Percentiles rank a stretch among this genome's conserved stretches.
Conservation (phyloP, 64 coral and sea anemone genomes). For the Dendrophyllia cribrosa region DNA sequence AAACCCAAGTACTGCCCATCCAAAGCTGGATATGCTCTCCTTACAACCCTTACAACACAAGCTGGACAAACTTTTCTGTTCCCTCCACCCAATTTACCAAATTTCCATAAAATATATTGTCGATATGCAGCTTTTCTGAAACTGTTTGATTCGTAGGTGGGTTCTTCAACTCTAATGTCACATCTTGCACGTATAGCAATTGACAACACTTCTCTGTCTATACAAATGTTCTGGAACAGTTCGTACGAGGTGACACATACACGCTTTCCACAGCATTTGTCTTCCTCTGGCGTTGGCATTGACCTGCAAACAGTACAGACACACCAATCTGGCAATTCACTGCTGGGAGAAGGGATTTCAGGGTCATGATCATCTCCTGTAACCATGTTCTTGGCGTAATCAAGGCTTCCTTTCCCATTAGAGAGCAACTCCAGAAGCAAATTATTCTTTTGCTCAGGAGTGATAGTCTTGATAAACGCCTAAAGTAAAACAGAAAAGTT, state of each 20-base stretch:
- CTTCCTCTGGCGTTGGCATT: not conserved
- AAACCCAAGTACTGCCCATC: too few relatives aligned
- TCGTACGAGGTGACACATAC: not conserved
- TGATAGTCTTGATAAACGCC: not conserved
- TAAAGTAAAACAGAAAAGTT: not conserved
- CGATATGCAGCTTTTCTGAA: slow-evolving; percentile 41
- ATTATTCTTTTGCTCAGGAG: not conserved
- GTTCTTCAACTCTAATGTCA: slow-evolving; percentile 11
- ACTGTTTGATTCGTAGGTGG: not conserved
- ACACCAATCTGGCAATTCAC: not conserved
- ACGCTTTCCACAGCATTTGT: slow-evolving; percentile 3
- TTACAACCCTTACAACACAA: slow-evolving; percentile 16
- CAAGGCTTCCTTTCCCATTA: slow-evolving; percentile 56
- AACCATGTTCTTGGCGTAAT: slow-evolving; percentile 62
- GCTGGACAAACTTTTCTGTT: slow-evolving; percentile 26
- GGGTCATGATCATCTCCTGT: not conserved
- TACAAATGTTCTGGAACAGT: slow-evolving; percentile 20
- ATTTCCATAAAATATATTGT: slow-evolving; percentile 31
- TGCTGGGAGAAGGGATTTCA: not conserved
- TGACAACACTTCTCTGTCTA: slow-evolving; percentile 21
- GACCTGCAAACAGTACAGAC: slow-evolving; percentile 4
- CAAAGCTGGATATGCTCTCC: too few relatives aligned
- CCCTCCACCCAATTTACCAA: slow-evolving; percentile 39
- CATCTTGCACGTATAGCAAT: slow-evolving; percentile 12
- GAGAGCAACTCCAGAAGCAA: slow-evolving; percentile 8